A percentile compares a stretch with the other conserved stretches of the same genome.
These are phyloP conservation scores for Drosophila peninsularis DNA, from an alignment of 2,888 invertebrate genomes.

Conservation along the genomic window DNA sequence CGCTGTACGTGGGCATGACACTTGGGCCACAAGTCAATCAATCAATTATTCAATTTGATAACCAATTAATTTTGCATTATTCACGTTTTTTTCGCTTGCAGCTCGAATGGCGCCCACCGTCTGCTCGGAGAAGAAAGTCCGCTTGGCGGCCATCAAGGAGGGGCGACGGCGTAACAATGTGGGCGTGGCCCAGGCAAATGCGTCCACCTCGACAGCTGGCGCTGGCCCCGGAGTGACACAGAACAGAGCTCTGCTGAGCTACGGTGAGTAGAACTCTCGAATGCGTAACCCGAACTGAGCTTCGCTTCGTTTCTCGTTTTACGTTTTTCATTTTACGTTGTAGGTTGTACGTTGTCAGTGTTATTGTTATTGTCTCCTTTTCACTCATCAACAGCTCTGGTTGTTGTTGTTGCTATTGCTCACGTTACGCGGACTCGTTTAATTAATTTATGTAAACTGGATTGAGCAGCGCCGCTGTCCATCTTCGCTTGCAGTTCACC, in stretches of 20 bases:
- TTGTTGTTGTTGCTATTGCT: constrained; percentile 29
- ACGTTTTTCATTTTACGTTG: background rate
- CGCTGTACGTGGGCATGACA: constrained; percentile 24
- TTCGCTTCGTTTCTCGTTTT: constrained; percentile 13
- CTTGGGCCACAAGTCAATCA: constrained; percentile 36
- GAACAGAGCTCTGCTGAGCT: constrained; percentile 37
- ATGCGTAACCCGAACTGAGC: constrained; percentile 50
- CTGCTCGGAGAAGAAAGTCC: constrained; percentile 82
- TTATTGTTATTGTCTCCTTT: constrained; percentile 5
- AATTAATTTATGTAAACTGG: constrained; percentile 73
- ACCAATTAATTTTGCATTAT: constrained; percentile 60
- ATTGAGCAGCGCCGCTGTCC: constrained; percentile 16
- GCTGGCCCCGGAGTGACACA: constrained; percentile 22
- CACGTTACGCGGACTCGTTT: constrained; percentile 67
- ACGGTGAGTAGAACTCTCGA: constrained; percentile 49
- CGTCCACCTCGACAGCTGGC: constrained; percentile 9
- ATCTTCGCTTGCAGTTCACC: constrained; percentile 12
- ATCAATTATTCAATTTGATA: constrained; percentile 62
- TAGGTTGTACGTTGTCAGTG: constrained; percentile 10
- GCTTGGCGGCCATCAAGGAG: constrained; percentile 60
- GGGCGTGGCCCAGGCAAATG: constrained; percentile 38
- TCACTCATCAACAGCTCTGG: background rate
- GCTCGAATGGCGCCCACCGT: constrained; percentile 83
- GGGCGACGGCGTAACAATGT: constrained; percentile 43
- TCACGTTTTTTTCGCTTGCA: constrained; percentile 19